A percentile compares a stretch with the other conserved stretches of the same genome.
phyloP scores from a whole-genome alignment of 2,113 vertebrate species.

The Myiagra hebetior region DNA sequence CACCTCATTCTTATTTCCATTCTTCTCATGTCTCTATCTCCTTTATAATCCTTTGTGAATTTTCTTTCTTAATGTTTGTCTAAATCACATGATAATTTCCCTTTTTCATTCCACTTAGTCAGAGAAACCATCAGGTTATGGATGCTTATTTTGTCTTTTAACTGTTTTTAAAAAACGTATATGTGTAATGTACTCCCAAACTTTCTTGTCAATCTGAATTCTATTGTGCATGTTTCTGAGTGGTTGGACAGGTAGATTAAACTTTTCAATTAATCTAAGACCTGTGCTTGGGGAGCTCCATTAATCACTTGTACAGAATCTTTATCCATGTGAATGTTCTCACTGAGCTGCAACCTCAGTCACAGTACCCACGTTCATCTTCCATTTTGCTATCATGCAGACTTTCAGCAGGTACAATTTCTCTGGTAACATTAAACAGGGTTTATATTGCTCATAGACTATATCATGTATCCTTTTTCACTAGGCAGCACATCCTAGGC shows the following conservation, averaged over 20 bases:
- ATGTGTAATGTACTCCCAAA: neutral
- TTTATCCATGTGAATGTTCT: neutral
- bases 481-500: neutral
- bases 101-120: neutral
- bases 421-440: neutral
- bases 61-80: neutral
- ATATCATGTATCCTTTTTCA: neutral
- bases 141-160: neutral
- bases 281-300: neutral
- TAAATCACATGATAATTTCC: neutral
- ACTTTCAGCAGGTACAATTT: neutral
- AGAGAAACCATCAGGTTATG: neutral
- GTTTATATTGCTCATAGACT: neutral
- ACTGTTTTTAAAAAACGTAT: rapidly evolving
- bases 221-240: neutral
- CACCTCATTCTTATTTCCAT: neutral
- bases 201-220: neutral
- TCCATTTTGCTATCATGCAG: neutral
- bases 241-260: neutral
- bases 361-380: neutral
- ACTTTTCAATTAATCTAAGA: neutral
- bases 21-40: neutral
- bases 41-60: neutral
- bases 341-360: neutral
- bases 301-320: neutral